Conservation (phyloP, 2,888 invertebrate genomes). For the Calameuta idolon region DNA sequence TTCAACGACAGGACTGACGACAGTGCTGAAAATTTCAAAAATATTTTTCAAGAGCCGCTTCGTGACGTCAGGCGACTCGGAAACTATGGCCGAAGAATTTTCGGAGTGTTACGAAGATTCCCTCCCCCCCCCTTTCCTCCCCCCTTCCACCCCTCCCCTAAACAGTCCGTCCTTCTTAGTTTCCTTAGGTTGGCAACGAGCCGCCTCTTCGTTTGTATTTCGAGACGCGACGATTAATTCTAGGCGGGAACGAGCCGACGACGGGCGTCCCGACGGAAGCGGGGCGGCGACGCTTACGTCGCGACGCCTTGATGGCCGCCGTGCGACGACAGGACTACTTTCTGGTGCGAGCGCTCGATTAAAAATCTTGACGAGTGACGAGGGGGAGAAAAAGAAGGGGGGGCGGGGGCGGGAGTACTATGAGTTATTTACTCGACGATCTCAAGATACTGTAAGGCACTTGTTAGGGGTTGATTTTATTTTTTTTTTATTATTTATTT, state of each 20-base stretch:
- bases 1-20: neutral
- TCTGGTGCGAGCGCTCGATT: slow-evolving; percentile 51
- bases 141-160: rapidly evolving
- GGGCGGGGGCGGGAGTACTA: slow-evolving; percentile 33
- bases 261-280: slow-evolving; percentile 39
- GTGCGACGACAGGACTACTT: slow-evolving; percentile 46
- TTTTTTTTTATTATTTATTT: neutral
- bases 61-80: neutral
- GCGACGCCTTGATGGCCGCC: slow-evolving; percentile 10
- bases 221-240: slow-evolving; percentile 48
- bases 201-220: slow-evolving; percentile 32
- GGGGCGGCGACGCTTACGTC: slow-evolving; percentile 20
- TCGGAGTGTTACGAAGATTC: neutral
- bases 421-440: neutral
- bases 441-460: neutral
- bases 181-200: neutral
- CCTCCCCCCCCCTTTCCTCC: too few species aligned
- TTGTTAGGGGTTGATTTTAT: neutral
- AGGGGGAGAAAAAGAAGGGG: slow-evolving; percentile 19
- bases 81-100: neutral
- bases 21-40: neutral
- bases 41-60: neutral
- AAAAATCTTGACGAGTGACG: slow-evolving; percentile 38
- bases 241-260: slow-evolving; percentile 46
- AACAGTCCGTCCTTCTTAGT: neutral